These are phyloP conservation scores for Campoletis sonorensis DNA, from an alignment of 1,140 invertebrate genomes.

Conservation along the genomic window DNA sequence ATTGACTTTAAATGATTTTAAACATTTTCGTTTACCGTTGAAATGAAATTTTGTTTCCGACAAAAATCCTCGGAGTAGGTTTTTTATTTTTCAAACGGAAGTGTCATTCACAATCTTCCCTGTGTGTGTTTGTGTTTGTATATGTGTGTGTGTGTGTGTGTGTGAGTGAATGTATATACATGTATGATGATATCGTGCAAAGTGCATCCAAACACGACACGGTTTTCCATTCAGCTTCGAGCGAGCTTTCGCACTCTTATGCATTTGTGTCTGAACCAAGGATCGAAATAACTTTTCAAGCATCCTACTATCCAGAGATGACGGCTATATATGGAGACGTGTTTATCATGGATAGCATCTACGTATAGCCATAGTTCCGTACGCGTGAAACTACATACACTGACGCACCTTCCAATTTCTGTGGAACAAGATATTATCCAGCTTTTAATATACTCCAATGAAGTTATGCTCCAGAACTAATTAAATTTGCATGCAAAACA, in stretches of 20 bases:
- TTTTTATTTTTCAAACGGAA: conserved; percentile 4
- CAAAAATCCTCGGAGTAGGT: not conserved
- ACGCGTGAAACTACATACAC: not conserved
- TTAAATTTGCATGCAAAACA: conserved; percentile 74
- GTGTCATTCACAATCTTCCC: not conserved
- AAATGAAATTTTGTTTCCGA: not conserved
- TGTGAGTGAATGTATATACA: not conserved
- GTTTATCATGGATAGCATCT: not conserved
- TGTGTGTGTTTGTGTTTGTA: not conserved
- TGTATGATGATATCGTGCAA: not conserved
- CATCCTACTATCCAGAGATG: not conserved
- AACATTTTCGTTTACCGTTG: conserved; percentile 18
- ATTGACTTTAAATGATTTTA: not conserved
- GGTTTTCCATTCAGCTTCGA: conserved; percentile 3
- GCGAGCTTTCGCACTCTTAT: not conserved
- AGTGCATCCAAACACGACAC: conserved; percentile 12
- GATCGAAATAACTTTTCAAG: conserved; percentile 2
- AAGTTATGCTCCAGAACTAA: conserved; percentile 74
- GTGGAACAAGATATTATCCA: conserved; percentile 68
- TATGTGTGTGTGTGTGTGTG: not conserved
- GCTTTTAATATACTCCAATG: conserved; percentile 74
- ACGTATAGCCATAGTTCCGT: not conserved
- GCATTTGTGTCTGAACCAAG: conserved; percentile 11
- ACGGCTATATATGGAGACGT: too few relatives aligned
- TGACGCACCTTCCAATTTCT: conserved; percentile 56